Conservation (phyloP, 2,113 vertebrate species). For the Rhynchopsitta pachyrhyncha region DNA sequence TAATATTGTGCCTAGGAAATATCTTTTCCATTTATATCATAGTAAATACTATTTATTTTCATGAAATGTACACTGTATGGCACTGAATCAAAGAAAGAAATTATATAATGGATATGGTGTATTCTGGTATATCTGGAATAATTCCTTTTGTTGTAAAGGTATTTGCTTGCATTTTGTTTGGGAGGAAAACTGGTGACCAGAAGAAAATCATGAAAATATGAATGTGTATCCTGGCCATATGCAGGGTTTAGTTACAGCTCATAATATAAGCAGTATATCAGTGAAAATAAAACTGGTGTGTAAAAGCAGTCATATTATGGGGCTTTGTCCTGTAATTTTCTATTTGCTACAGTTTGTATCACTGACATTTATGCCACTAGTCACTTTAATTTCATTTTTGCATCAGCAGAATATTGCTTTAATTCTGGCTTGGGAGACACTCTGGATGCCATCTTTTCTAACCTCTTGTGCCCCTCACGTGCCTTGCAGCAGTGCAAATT, state of each 20-base stretch:
- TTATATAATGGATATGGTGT: background rate
- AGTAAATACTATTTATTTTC: conserved; percentile 27
- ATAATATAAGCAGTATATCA: background rate
- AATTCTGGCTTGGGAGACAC: background rate
- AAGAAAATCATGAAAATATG: background rate
- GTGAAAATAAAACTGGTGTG: conserved; percentile 6
- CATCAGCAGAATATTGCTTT: background rate
- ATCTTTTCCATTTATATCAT: background rate
- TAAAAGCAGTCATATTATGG: background rate
- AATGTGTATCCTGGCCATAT: background rate
- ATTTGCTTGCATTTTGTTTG: background rate
- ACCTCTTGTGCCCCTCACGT: background rate
- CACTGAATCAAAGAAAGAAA: background rate
- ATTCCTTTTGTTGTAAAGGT: background rate
- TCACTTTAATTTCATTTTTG: background rate
- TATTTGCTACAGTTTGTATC: background rate
- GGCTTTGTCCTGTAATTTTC: background rate
- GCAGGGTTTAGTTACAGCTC: conserved; percentile 9
- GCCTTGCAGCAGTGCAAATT: background rate
- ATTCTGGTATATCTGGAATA: background rate
- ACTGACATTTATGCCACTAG: background rate
- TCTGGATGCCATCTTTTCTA: background rate
- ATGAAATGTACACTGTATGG: background rate
- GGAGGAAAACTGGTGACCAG: conserved; percentile 24
- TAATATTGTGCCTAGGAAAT: background rate